These are phyloP conservation scores for Rhineura floridana DNA, from an alignment of 2,113 vertebrate genomes.

Conservation along the genomic window DNA sequence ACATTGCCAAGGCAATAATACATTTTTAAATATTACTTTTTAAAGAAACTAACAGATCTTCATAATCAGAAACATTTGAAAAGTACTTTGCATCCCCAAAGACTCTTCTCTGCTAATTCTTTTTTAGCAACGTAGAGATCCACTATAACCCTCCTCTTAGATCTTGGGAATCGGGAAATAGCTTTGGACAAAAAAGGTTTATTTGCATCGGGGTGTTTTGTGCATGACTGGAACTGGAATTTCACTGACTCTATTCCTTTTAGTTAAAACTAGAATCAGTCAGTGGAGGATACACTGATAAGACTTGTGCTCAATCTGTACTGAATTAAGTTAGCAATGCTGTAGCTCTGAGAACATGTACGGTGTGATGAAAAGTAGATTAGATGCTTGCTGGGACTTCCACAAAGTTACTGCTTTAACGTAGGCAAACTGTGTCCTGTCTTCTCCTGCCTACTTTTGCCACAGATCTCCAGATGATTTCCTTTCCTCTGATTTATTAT, in stretches of 20 bases:
- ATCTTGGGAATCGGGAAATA: neutral
- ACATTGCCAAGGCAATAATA: neutral
- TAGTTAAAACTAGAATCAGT: constrained; percentile 24
- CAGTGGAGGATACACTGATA: neutral
- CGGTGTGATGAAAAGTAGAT: neutral
- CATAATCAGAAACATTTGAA: neutral
- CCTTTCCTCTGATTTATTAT: neutral
- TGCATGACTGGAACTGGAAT: neutral
- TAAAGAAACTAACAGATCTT: neutral
- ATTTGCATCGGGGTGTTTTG: constrained; percentile 5
- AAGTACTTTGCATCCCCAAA: neutral
- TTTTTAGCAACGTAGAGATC: neutral
- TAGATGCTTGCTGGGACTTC: constrained; percentile 26
- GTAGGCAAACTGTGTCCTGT: neutral
- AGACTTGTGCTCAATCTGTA: constrained; percentile 19
- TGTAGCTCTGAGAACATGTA: constrained; percentile 25
- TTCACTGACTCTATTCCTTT: neutral
- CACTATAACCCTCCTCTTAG: neutral
- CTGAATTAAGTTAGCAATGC: constrained; percentile 18
- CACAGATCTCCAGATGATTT: neutral
- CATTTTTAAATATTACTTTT: neutral
- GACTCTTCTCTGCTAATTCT: neutral
- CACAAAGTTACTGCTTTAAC: neutral
- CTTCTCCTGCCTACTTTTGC: neutral
- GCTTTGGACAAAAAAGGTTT: constrained; percentile 12